These are phyloP conservation scores for Rachycentron canadum DNA, from an alignment of 2,797 vertebrate genomes.

Conservation along the genomic window DNA sequence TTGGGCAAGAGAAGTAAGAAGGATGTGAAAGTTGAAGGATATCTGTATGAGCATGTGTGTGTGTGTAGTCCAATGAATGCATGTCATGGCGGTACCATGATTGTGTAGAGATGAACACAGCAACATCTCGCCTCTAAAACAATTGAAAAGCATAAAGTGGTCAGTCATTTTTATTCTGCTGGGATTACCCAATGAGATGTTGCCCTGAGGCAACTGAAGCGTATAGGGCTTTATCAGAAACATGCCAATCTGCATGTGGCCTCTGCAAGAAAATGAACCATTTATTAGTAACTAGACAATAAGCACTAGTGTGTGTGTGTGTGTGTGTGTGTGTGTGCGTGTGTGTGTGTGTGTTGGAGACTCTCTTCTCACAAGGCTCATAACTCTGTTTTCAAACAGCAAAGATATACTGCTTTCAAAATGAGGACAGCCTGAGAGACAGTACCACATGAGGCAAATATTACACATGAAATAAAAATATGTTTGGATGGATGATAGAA, in stretches of 20 bases:
- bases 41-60: neutral
- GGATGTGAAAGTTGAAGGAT: conserved; percentile 31
- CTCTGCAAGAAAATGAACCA: neutral
- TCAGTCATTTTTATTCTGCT: neutral
- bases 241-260: conserved; percentile 9
- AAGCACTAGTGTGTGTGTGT: conserved; percentile 2
- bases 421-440: conserved; percentile 10
- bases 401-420: conserved; percentile 30
- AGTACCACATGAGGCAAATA: conserved; percentile 11
- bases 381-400: conserved; percentile 18
- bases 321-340: neutral
- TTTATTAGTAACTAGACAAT: conserved; percentile 29
- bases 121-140: neutral
- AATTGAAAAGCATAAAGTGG: neutral
- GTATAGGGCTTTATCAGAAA: conserved; percentile 14
- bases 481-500: neutral
- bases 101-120: neutral
- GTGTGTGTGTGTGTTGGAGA: neutral
- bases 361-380: neutral
- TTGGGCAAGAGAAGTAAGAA: conserved; percentile 3
- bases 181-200: neutral
- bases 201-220: conserved; percentile 2
- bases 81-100: conserved; percentile 22
- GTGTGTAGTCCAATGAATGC: neutral
- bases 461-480: conserved; percentile 4